A percentile compares a stretch with the other conserved stretches of the same genome.
These are phyloP conservation scores for Hippocampus kuda DNA, from an alignment of 2,797 vertebrate genomes.

Conservation along the genomic window DNA sequence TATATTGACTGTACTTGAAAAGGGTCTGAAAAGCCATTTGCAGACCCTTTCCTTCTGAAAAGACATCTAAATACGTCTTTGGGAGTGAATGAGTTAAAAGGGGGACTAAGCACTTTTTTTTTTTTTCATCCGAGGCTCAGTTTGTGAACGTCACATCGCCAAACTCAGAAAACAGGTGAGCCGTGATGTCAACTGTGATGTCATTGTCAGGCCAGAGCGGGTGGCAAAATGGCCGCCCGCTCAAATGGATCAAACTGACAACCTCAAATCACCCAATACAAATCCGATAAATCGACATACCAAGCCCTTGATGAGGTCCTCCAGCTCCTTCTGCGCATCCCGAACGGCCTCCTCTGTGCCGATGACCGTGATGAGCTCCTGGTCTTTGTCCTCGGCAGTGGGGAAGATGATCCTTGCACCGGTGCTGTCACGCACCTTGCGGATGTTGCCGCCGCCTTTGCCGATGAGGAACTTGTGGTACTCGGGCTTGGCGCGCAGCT, in stretches of 20 bases:
- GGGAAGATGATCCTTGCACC: constrained; percentile 96
- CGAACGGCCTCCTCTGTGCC: constrained; percentile 91
- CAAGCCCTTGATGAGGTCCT: constrained; percentile 87
- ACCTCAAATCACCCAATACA: background rate
- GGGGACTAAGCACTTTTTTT: background rate
- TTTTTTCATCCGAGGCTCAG: background rate
- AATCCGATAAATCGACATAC: constrained; percentile 45
- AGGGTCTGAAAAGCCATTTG: no score
- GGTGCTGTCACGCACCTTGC: constrained; percentile 91
- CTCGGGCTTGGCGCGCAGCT: constrained; percentile 92
- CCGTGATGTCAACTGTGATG: no score
- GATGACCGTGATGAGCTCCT: constrained; percentile 94
- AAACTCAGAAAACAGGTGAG: no score
- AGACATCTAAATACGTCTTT: no score
- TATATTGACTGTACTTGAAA: no score
- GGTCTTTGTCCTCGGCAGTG: constrained; percentile 86
- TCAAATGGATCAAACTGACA: no score
- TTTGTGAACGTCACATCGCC: no score
- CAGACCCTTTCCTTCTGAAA: no score
- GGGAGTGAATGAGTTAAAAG: no score
- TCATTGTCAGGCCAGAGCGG: no score
- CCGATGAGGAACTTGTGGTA: constrained; percentile 99
- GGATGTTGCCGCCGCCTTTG: constrained; percentile 93
- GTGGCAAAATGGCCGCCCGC: no score
- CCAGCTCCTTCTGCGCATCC: constrained; percentile 89